Evolutionary conservation across 2,888 invertebrate species (phyloP), one percentile per base, ranked within the genome.

Genomic region (Syrphus vitripennis): DNA sequence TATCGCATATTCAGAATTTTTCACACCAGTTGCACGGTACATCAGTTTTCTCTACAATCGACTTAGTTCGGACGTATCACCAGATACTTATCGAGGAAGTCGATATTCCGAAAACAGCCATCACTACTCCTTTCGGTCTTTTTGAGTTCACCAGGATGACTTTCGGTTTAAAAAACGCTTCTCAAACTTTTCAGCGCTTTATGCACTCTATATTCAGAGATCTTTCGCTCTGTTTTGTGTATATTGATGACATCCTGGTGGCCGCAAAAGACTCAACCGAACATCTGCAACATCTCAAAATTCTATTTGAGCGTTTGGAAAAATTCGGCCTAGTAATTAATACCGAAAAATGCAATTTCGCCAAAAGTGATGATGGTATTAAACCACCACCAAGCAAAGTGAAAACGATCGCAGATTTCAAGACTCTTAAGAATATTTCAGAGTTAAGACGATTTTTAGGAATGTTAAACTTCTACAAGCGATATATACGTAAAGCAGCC

Each of bases 61-160:
- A 92, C 87, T 87, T 92, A 21, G 86, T 87, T 5, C 70, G 88
- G n/a, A n/a, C n/a, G n/a, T n/a, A n/a, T n/a, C n/a, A n/a, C n/a
- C 90, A 90, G 37, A 91, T 93, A 14, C 90, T 0, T 84, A 80
- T n/a, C 72, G n/a, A n/a, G n/a, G n/a, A n/a, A n/a, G n/a, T 72
- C 26, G 89, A 84, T 14, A 88, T 91, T 5, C 88, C 79, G 0
- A 92, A 93, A 81, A 92, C 92, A 0, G 92, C 91, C 0, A 89
- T 91, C 5, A 89, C 80, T 0, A 91, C 91, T 3, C 90, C 91
- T 0, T 91, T 91, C 69, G 91, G 90, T 1, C 72, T 91, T 0
- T 91, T 88, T 71, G 91, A 91, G 75, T 90, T 88, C 70, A 24
- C 81, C 2, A 29, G 50, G 3, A 91, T 91, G 90, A 80, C 89